Evolutionary conservation across 2,797 vertebrate species (phyloP).

Genomic region (Sparidentex hasta): DNA sequence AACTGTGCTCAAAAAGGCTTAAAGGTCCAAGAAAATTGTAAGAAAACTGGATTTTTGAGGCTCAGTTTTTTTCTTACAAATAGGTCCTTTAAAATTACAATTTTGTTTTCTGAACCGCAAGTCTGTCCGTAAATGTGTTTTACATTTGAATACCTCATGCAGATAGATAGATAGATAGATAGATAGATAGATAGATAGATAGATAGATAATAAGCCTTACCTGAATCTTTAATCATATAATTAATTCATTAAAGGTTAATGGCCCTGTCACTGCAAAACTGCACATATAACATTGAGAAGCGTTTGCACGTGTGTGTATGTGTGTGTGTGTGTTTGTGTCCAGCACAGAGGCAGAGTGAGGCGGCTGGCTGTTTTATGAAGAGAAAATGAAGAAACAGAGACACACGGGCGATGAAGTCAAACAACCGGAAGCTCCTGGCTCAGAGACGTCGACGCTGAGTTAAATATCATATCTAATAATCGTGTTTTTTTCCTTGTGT

Average conservation of each 20-base stretch:
- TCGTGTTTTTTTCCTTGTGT: conserved; percentile 69
- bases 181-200: conserved; percentile 32
- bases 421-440: conserved; percentile 35
- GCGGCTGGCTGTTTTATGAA: conserved; percentile 35
- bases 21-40: too few relatives aligned
- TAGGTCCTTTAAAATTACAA: too few relatives aligned
- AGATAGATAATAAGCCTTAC: conserved; percentile 35
- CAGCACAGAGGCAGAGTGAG: conserved; percentile 14
- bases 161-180: conserved; percentile 18
- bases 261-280: conserved; percentile 44
- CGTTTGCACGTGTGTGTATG: conserved; percentile 2
- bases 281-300: conserved; percentile 23
- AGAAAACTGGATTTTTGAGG: too few relatives aligned
- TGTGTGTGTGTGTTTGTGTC: conserved; percentile 12
- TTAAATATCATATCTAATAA: conserved; percentile 79
- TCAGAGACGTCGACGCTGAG: conserved; percentile 47
- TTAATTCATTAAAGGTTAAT: conserved; percentile 69
- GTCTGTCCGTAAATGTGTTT: neutral
- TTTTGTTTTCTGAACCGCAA: neutral
- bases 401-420: conserved; percentile 38
- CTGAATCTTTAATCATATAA: conserved; percentile 60
- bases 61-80: too few relatives aligned
- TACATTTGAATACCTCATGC: neutral
- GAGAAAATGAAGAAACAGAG: conserved; percentile 40
- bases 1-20: neutral